These are phyloP conservation scores for Lamellibrachia columna DNA, from an alignment of 2,888 invertebrate species.

Conservation along the genomic window DNA sequence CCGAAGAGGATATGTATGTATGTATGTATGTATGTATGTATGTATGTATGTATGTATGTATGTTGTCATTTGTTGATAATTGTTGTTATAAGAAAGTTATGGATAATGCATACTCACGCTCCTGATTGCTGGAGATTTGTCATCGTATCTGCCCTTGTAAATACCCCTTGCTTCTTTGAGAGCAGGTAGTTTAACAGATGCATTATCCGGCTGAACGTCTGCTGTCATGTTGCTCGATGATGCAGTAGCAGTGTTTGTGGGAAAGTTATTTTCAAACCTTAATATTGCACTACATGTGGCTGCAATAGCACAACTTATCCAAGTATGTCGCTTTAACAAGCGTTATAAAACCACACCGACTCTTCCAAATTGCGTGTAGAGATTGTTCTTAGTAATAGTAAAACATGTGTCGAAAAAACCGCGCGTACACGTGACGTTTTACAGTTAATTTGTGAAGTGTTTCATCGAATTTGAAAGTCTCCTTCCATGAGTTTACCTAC, in stretches of 20 bases:
- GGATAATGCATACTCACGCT: conserved; percentile 19
- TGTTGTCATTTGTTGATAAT: background rate
- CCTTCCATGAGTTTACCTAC: background rate
- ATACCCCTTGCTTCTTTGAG: conserved; percentile 17
- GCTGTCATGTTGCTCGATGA: background rate
- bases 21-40: conserved; percentile 22
- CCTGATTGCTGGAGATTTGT: conserved; percentile 16
- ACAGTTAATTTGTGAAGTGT: background rate
- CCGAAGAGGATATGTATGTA: conserved; percentile 1
- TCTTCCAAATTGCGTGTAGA: background rate
- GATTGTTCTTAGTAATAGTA: background rate
- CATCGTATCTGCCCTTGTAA: conserved; percentile 21
- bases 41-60: conserved; percentile 8
- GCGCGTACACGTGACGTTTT: conserved; percentile 10
- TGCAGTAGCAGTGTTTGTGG: background rate
- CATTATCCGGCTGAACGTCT: background rate
- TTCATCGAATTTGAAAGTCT: conserved; percentile 5
- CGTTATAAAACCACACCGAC: background rate
- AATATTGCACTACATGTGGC: background rate
- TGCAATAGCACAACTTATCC: background rate
- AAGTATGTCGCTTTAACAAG: background rate
- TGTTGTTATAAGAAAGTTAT: background rate
- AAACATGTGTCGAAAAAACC: background rate
- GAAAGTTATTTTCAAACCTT: background rate
- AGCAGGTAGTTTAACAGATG: conserved; percentile 6